phyloP scores from a whole-genome alignment of 1,140 invertebrate species.

The Drosophila navojoa region DNA sequence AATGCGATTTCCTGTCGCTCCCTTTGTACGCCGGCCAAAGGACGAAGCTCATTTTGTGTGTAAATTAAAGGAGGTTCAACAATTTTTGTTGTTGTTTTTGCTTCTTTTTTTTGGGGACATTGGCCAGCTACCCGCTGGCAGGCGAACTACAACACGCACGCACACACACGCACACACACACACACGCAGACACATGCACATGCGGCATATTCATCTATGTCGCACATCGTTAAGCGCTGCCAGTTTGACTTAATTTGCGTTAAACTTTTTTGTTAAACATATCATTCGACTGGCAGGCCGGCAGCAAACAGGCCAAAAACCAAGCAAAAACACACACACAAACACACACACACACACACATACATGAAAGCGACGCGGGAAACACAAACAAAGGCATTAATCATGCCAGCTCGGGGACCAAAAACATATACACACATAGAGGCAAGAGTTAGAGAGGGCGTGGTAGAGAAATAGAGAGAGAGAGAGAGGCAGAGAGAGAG shows the following conservation, averaged over 20 bases:
- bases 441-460: slow-evolving; percentile 6
- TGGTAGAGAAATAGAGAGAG: slow-evolving; percentile 8
- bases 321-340: slow-evolving; percentile 40
- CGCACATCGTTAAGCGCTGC: slow-evolving; percentile 80
- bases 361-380: slow-evolving; percentile 48
- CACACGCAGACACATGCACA: slow-evolving; percentile 3
- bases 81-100: neutral
- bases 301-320: slow-evolving; percentile 6
- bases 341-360: slow-evolving; percentile 29
- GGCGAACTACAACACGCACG: slow-evolving; percentile 2
- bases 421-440: slow-evolving; percentile 7
- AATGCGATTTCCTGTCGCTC: slow-evolving; percentile 10
- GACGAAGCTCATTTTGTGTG: slow-evolving; percentile 52
- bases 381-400: slow-evolving; percentile 81
- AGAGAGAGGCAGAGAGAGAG: slow-evolving; percentile 13
- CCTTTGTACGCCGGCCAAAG: slow-evolving; percentile 12
- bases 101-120: slow-evolving; percentile 10
- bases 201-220: slow-evolving; percentile 68
- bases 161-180: slow-evolving; percentile 11
- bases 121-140: slow-evolving; percentile 35
- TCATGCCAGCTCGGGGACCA: slow-evolving; percentile 64
- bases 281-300: slow-evolving; percentile 61
- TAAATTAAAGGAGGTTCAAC: slow-evolving; percentile 53
- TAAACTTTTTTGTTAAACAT: slow-evolving; percentile 81
- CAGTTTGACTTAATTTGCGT: slow-evolving; percentile 82